Evolutionary conservation across 92 coral and sea anemone genomes (phyloP), one percentile per base, ranked within the genome.

Genomic region (Epizoanthus rinbou): DNA sequence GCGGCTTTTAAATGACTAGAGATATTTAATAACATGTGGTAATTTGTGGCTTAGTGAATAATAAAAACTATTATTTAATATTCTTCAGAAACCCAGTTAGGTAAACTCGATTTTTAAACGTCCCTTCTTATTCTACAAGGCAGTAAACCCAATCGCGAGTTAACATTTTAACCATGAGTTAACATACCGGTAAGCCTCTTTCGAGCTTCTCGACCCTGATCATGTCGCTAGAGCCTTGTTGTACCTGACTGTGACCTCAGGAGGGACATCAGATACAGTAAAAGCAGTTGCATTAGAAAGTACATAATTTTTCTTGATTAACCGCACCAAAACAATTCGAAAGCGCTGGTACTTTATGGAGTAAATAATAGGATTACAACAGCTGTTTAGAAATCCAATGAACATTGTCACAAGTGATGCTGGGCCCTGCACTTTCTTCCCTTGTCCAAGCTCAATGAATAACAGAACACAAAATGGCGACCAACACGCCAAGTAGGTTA

Each of bases 401-500:
- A 93, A 70, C 98, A 93, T 93, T 2, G 93, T 90, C 69, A 93
- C 60, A 33, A 88, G 24, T 15, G 94, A 66, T 8, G 85, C 90
- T 0, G 87, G 80, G 1, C 93, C 89, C 21, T 69, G 41, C 2
- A 93, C 65, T 63, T 93, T 93, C 53, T 67, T 60, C 0, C 90
- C 93, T 66, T 79, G 83, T 10, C 91, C 95, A 6, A 93, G 87
- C 54, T 93, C 98, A 24, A 93, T 35, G 56, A 93, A 91, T 2
- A 93, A 86, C 85, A 93, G 39, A 54, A 93, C 78, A 73, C 98
- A 93, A 73, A 91, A 93, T 17, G 98, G 98, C 24, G 98, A 93
- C 98, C 98, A 93, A 57, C 98, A 93, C 8, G 88, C 53, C 14
- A 93, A 76, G 65, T 93, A 93, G 4, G 90, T 86, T 57, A 93